Conservation (phyloP, 35 echinoderm and acorn worm species). For the Apostichopus parvimensis region DNA sequence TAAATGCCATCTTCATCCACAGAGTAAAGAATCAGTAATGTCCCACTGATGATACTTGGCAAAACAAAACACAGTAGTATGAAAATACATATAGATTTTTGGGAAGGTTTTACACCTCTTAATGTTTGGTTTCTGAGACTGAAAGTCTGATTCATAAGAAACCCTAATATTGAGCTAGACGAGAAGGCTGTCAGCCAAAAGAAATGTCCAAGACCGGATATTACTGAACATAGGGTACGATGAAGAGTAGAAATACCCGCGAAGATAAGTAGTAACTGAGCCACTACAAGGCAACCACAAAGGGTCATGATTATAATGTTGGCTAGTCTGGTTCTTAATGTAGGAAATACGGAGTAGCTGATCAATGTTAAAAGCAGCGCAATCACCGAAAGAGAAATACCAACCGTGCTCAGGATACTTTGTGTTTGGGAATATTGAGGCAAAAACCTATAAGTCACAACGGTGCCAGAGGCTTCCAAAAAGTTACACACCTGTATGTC, state of each 20-base stretch:
- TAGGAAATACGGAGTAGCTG: not conserved
- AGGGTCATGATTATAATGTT: constrained; percentile 31
- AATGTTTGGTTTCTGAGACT: constrained; percentile 4
- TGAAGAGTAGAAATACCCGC: not conserved
- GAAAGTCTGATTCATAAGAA: constrained; percentile 13
- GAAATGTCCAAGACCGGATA: constrained; percentile 20
- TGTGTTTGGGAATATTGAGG: not conserved
- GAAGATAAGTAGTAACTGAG: constrained; percentile 21
- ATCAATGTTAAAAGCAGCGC: constrained; percentile 10
- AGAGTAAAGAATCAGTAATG: constrained; percentile 18
- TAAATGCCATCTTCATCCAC: not conserved
- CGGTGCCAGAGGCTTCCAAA: not conserved
- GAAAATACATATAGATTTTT: not conserved
- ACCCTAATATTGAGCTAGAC: constrained; percentile 4
- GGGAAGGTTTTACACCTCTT: not conserved
- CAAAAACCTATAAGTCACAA: not conserved
- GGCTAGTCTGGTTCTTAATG: not conserved
- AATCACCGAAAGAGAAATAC: not conserved
- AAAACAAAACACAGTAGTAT: not conserved
- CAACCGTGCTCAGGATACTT: constrained; percentile 21
- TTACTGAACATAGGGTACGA: not conserved
- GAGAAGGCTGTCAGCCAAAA: constrained; percentile 31
- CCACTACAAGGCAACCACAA: not conserved
- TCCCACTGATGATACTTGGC: constrained; percentile 5
- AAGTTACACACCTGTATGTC: constrained; percentile 20